Base-by-base conservation (phyloP, 2,888 invertebrate genomes). In the Diadegma fenestrale region DNA sequence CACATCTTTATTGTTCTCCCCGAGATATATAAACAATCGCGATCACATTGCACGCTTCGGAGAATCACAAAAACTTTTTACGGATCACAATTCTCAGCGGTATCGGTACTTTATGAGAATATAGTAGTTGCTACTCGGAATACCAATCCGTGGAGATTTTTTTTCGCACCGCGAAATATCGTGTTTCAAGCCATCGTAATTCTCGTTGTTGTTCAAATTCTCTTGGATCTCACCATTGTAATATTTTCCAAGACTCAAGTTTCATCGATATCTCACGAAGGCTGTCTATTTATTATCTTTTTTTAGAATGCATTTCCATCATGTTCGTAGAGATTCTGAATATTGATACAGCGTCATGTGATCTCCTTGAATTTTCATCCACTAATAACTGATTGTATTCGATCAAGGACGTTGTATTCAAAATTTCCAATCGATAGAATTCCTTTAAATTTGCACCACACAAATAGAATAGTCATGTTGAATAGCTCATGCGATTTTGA, bases 331-430 rank as follows among this genome's bases (percentile, higher is more conserved):
- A 76, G 33, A 30, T 54, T 22, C 19, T 54, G 14, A 2, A 30
- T 19, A 17, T 33, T 45, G 17, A 0, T 41, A n/a, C 17, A 51
- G 54, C n/a, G 41, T 33, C 33, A 48, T 33, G 72, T 80, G 12
- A 45, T 8, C 64, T 58, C 82, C 77, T 68, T 54, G 51, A 64
- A 75, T 77, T 64, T n/a, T n/a, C n/a, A n/a, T n/a, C n/a, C n/a
- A n/a, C n/a, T 77, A 84, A 87, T 73, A 86, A 82, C 87, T 58
- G 54, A 58, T 41, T 75, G 75, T 80, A 82, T 84, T 69, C 69
- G 73, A 84, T 82, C 54, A 69, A n/a, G n/a, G n/a, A n/a, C n/a
- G n/a, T n/a, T n/a, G n/a, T n/a, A n/a, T n/a, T n/a, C n/a, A n/a
- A n/a, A n/a, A n/a, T n/a, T n/a, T n/a, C n/a, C n/a, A n/a, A n/a